phyloP scores from a whole-genome alignment of 2,888 invertebrate genomes.

The Caenorhabditis sulstoni region DNA sequence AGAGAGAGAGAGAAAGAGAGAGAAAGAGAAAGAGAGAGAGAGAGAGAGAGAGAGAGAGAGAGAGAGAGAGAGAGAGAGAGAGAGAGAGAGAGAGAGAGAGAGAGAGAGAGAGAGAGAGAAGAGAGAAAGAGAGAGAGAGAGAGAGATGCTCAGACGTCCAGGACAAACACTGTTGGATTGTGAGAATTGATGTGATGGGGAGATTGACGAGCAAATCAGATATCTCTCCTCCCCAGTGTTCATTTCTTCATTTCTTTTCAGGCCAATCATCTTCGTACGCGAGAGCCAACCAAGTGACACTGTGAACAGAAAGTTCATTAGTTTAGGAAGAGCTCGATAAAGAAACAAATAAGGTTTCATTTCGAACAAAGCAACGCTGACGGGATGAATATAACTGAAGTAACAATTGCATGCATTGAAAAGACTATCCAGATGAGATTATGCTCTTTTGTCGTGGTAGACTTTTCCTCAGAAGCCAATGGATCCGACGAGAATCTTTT shows the following conservation, averaged over 20 bases:
- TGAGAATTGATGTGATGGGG: constrained; percentile 45
- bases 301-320: too few species aligned
- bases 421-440: background rate
- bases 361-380: too few species aligned
- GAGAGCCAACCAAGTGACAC: too few species aligned
- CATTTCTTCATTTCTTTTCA: too few species aligned
- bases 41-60: background rate
- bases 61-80: background rate
- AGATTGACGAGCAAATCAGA: too few species aligned
- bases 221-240: too few species aligned
- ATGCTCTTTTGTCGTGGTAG: background rate
- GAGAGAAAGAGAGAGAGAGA: background rate
- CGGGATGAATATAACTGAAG: too few species aligned
- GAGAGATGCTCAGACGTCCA: constrained; percentile 10
- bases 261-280: too few species aligned
- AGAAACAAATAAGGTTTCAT: too few species aligned
- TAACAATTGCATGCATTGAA: background rate
- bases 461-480: constrained; percentile 32
- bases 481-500: constrained; percentile 32
- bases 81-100: background rate
- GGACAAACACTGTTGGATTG: constrained; percentile 46
- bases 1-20: background rate
- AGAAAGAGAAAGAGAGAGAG: background rate
- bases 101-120: background rate
- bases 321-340: too few species aligned